These are phyloP conservation scores for Thalassarche chlororhynchos DNA, from an alignment of 2,113 vertebrate species.

Conservation along the genomic window DNA sequence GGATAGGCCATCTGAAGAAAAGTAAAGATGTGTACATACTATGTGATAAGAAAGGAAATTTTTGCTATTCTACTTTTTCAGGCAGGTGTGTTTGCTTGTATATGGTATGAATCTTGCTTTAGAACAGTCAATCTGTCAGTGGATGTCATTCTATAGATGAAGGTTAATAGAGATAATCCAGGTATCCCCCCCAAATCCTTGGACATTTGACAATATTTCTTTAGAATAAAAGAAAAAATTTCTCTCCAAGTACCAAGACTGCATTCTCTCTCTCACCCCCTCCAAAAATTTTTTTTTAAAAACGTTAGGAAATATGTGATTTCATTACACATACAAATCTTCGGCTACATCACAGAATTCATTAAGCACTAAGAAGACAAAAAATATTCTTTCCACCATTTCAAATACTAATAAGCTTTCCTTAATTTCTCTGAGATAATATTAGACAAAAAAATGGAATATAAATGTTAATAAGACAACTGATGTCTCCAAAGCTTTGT, in stretches of 20 bases:
- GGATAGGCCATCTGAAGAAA: neutral
- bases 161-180: neutral
- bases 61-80: neutral
- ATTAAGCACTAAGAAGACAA: conserved; percentile 59
- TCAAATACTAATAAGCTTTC: conserved; percentile 65
- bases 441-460: conserved; percentile 64
- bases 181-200: neutral
- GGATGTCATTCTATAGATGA: neutral
- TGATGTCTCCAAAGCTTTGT: conserved; percentile 64
- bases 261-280: neutral
- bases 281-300: neutral
- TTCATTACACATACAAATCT: conserved; percentile 23
- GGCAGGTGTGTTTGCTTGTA: neutral
- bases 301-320: neutral
- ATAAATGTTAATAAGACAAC: conserved; percentile 74
- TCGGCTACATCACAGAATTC: conserved; percentile 43
- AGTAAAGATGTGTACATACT: neutral
- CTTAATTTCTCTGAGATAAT: conserved; percentile 70
- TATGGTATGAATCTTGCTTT: neutral
- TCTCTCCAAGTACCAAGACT: neutral
- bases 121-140: neutral
- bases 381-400: conserved; percentile 48
- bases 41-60: neutral
- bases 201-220: neutral
- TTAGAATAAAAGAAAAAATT: neutral